phyloP scores from a whole-genome alignment of 2,888 invertebrate genomes.

The Drosophila atripex region DNA sequence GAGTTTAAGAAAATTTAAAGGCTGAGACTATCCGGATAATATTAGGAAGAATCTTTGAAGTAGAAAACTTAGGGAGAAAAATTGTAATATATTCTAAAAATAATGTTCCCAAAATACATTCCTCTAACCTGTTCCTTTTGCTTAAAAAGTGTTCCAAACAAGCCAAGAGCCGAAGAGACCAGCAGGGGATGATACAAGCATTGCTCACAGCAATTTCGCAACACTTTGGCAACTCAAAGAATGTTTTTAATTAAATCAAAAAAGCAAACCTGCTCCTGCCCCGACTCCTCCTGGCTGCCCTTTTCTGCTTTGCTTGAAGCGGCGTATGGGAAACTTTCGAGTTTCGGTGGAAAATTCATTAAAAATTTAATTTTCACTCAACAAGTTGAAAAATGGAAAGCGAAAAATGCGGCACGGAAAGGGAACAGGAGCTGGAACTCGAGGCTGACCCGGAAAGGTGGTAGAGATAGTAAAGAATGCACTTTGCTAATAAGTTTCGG shows the following conservation, averaged over 20 bases:
- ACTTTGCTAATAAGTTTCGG: conserved; percentile 70
- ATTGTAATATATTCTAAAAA: background rate
- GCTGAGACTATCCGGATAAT: background rate
- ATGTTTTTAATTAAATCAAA: conserved; percentile 79
- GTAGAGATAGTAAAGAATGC: conserved; percentile 52
- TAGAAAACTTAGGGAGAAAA: background rate
- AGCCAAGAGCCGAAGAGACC: background rate
- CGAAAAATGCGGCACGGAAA: background rate
- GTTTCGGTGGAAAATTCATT: conserved; percentile 64
- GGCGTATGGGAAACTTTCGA: conserved; percentile 61
- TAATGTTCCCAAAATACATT: background rate
- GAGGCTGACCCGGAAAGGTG: conserved; percentile 31
- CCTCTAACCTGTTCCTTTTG: background rate
- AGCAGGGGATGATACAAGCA: conserved; percentile 13
- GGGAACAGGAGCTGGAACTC: conserved; percentile 17
- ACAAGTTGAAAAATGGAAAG: conserved; percentile 62
- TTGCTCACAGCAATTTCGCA: conserved; percentile 62
- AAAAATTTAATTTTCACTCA: conserved; percentile 76
- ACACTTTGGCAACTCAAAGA: conserved; percentile 65
- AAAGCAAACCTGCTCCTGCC: conserved; percentile 33
- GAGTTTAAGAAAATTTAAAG: background rate
- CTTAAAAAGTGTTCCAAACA: conserved; percentile 12
- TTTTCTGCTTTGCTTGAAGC: background rate
- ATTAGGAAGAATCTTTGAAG: background rate
- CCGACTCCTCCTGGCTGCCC: background rate